Conservation (phyloP, 2,113 vertebrate species). For the Gadus macrocephalus region DNA sequence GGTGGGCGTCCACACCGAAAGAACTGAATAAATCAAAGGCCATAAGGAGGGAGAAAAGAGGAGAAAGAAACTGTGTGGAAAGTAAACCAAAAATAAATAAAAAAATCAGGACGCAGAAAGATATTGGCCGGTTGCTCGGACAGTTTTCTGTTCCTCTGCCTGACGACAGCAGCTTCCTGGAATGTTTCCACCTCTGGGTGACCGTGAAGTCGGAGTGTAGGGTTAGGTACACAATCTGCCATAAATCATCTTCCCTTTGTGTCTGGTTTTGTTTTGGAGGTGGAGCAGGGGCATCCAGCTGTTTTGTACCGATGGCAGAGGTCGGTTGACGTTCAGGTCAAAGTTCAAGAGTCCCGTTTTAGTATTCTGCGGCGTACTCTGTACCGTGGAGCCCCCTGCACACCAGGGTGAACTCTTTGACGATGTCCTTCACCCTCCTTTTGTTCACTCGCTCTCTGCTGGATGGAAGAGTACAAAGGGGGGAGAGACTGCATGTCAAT, state of each 20-base stretch:
- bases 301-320: conserved; percentile 49
- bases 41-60: conserved; percentile 11
- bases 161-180: conserved; percentile 36
- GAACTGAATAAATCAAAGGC: no score
- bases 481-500: background rate
- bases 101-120: conserved; percentile 12
- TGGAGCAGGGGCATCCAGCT: conserved; percentile 47
- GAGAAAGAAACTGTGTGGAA: conserved; percentile 9
- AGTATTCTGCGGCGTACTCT: conserved; percentile 98
- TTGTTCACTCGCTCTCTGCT: conserved; percentile 96
- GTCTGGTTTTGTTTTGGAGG: conserved; percentile 40
- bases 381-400: conserved; percentile 97
- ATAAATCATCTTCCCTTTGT: conserved; percentile 34
- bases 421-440: conserved; percentile 93
- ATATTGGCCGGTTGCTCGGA: conserved; percentile 28
- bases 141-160: conserved; percentile 26
- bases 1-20: no score
- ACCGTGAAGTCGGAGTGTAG: conserved; percentile 3
- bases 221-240: conserved; percentile 57
- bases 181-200: conserved; percentile 48
- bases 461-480: conserved; percentile 19
- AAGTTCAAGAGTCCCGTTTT: conserved; percentile 58
- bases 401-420: conserved; percentile 96
- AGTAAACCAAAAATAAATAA: conserved; percentile 19
- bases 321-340: conserved; percentile 35